Percentiles rank a stretch among this genome's conserved stretches.
phyloP scores from a whole-genome alignment of 2,888 invertebrate species.

The Venusia cambrica region DNA sequence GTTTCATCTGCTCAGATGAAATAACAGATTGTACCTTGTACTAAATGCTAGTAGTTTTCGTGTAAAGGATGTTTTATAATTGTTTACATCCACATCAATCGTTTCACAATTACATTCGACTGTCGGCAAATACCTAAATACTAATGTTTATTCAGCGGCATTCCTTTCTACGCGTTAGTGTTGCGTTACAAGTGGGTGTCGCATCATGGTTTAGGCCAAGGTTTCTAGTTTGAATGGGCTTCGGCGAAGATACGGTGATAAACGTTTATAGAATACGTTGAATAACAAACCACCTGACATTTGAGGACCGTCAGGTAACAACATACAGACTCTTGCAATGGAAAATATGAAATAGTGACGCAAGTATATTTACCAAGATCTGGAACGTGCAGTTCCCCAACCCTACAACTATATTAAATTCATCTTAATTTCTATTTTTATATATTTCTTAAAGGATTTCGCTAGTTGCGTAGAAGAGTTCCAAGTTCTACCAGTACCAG shows the following conservation, averaged over 20 bases:
- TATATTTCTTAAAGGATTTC: too few relatives aligned
- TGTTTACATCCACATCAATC: constrained; percentile 27
- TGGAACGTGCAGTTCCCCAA: too few relatives aligned
- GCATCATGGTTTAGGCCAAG: constrained; percentile 46
- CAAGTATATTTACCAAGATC: too few relatives aligned
- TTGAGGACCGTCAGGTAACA: too few relatives aligned
- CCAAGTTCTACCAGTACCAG: too few relatives aligned
- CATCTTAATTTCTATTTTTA: too few relatives aligned
- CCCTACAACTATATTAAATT: too few relatives aligned
- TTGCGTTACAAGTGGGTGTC: constrained; percentile 52
- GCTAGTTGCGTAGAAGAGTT: too few relatives aligned
- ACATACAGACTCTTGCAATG: too few relatives aligned
- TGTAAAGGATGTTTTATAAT: constrained; percentile 20
- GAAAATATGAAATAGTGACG: too few relatives aligned
- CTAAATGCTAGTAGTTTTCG: constrained; percentile 7
- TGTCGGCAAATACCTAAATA: constrained; percentile 30
- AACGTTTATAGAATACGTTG: constrained; percentile 20
- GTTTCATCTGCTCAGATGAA: too few relatives aligned
- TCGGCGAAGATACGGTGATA: constrained; percentile 21
- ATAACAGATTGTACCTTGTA: constrained; percentile 2
- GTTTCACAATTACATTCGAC: constrained; percentile 25
- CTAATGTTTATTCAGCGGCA: constrained; percentile 40
- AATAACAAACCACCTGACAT: constrained; percentile 1
- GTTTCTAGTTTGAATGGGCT: constrained; percentile 30
- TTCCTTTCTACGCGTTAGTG: constrained; percentile 39